Evolutionary conservation across 2,797 vertebrate species (phyloP).

Genomic region (Pantherophis vulpinus): DNA sequence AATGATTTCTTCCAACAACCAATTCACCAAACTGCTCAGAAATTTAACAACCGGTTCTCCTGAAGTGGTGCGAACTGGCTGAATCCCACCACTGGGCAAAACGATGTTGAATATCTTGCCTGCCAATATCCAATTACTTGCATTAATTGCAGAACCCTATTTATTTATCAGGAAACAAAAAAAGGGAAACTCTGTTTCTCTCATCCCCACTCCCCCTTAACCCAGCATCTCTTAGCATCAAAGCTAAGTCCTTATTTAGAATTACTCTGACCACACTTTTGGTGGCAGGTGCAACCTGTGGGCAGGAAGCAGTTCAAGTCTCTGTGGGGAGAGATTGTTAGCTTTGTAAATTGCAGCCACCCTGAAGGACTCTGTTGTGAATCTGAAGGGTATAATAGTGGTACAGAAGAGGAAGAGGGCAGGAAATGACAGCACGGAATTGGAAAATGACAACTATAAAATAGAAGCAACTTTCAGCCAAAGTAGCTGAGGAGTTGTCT

Average conservation of each 20-base stretch:
- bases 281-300: not conserved
- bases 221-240: not conserved
- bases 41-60: too few relatives aligned
- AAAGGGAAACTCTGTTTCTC: not conserved
- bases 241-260: not conserved
- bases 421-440: not conserved
- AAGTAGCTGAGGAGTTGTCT: not conserved
- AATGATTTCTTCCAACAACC: too few relatives aligned
- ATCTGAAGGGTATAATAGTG: not conserved
- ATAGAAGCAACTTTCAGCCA: not conserved
- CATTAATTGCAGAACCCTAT: not conserved
- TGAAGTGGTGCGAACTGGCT: too few relatives aligned
- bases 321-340: not conserved
- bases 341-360: not conserved
- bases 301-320: slow-evolving; percentile 3
- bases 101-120: not conserved
- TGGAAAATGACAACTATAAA: not conserved
- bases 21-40: too few relatives aligned
- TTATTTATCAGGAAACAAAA: not conserved
- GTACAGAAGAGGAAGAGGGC: not conserved
- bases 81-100: too few relatives aligned
- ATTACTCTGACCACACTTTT: not conserved
- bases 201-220: not conserved
- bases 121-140: not conserved
- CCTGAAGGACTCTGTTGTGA: not conserved